Percentiles rank a stretch among this genome's conserved stretches.
These are phyloP conservation scores for Sandelia bainsii DNA, from an alignment of 2,797 vertebrate species.

Conservation along the genomic window DNA sequence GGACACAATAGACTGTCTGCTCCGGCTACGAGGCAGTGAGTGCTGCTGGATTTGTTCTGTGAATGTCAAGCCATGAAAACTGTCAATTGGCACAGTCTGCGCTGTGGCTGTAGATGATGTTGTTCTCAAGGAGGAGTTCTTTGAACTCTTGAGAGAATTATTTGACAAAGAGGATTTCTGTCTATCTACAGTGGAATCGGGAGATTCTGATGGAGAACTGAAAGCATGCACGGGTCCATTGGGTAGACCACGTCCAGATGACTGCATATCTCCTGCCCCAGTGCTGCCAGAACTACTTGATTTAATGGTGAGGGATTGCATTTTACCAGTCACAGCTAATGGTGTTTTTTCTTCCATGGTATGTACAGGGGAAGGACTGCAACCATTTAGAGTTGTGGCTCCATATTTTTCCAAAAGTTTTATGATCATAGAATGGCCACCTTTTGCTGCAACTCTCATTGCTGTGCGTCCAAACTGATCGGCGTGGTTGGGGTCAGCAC, in stretches of 20 bases:
- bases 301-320: slow-evolving; percentile 94
- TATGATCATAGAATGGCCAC: slow-evolving; percentile 93
- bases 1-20: slow-evolving; percentile 95
- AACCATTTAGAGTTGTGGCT: slow-evolving; percentile 91
- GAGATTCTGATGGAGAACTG: slow-evolving; percentile 96
- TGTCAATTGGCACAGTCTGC: slow-evolving; percentile 97
- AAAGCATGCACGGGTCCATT: slow-evolving; percentile 95
- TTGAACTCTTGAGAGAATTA: slow-evolving; percentile 98
- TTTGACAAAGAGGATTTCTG: slow-evolving; percentile 97
- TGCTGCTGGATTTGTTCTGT: slow-evolving; percentile 99
- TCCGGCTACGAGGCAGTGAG: slow-evolving; percentile 95
- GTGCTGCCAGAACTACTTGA: slow-evolving; percentile 98
- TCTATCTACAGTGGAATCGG: slow-evolving; percentile 95
- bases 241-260: slow-evolving; percentile 87
- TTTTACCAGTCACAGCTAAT: slow-evolving; percentile 88
- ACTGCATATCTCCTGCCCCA: slow-evolving; percentile 90
- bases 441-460: slow-evolving; percentile 98
- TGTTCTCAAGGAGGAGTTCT: slow-evolving; percentile 96
- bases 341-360: slow-evolving; percentile 94
- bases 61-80: slow-evolving; percentile 94
- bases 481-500: slow-evolving; percentile 96
- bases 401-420: slow-evolving; percentile 97
- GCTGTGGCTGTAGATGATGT: slow-evolving; percentile 97
- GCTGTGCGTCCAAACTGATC: slow-evolving; percentile 98
- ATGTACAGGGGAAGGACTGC: slow-evolving; percentile 94